Conservation (phyloP, 1,140 invertebrate species). For the Papilio xuthus region DNA sequence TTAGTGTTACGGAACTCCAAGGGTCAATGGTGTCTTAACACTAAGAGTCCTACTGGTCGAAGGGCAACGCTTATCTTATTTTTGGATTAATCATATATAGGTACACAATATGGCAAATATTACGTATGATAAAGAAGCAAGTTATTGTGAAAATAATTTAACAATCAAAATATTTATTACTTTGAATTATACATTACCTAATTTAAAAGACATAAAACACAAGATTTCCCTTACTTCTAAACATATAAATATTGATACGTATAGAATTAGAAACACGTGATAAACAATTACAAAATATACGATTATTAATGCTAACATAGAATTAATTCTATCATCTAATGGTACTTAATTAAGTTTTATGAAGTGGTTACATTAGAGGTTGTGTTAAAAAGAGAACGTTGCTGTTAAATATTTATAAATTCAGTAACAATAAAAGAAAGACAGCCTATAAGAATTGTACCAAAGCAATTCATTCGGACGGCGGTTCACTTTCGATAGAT, state of each 20-base stretch:
- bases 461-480: slow-evolving; percentile 37
- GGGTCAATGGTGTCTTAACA: too few relatives aligned
- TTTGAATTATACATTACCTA: background rate
- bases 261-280: background rate
- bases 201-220: background rate
- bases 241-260: background rate
- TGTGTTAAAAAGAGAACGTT: slow-evolving; percentile 17
- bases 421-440: slow-evolving; percentile 41
- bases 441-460: slow-evolving; percentile 41
- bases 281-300: slow-evolving; percentile 16
- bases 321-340: slow-evolving; percentile 1
- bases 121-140: background rate
- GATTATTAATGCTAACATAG: background rate
- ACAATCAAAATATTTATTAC: background rate
- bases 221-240: slow-evolving; percentile 1
- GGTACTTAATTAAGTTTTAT: slow-evolving; percentile 26
- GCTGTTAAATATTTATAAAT: slow-evolving; percentile 20
- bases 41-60: too few relatives aligned
- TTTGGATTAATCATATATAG: too few relatives aligned
- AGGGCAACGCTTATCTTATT: too few relatives aligned
- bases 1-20: too few relatives aligned
- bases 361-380: slow-evolving; percentile 7
- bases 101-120: too few relatives aligned
- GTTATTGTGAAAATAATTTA: background rate
- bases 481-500: slow-evolving; percentile 40